Evolutionary conservation across 2,113 vertebrate genomes (phyloP), one percentile per base, ranked within the genome.

Genomic region (Scartelaos histophorus): DNA sequence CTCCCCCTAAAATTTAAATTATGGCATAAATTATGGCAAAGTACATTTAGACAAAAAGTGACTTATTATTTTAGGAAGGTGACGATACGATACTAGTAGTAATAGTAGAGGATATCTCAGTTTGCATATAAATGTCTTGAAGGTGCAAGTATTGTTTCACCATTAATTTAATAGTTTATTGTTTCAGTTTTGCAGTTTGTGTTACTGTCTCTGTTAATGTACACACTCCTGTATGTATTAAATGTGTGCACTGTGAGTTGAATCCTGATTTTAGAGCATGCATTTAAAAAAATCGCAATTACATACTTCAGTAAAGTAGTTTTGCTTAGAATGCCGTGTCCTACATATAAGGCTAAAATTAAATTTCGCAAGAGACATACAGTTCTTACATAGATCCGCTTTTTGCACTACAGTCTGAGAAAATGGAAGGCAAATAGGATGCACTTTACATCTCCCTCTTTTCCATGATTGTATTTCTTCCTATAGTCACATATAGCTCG

Each of bases 341-440:
- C 51, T 54, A 54, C 19, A 54, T 43, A 43, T 9, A 10, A 43
- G 38, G 7, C 7, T 43, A 43, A 43, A 43, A 43, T 43, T 11
- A 43, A 0, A 43, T 43, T 43, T 43, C 10, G 38, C 38, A 43
- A 43, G 38, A 11, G 38, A 43, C 38, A 43, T 43, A 43, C 38
- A 43, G 38, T 43, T 43, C 9, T 5, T 38, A 38, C 17, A 17
- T 51, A 51, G 13, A 51, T 58, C 3, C 5, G 13, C 11, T 5
- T 61, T 54, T 75, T 80, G 74, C 70, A 78, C 11, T 34, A 61
- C 24, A 7, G 38, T 24, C 24, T 58, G 12, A 25, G 2, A 38
- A 64, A 64, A 64, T 64, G 19, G 29, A 64, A 64, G 35, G 29
- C 61, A 60, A 76, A 19, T 29, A 38, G 13, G 56, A 61, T 67